These are phyloP conservation scores for Vulpes lagopus DNA, from an alignment of 2,113 vertebrate species.

Conservation along the genomic window DNA sequence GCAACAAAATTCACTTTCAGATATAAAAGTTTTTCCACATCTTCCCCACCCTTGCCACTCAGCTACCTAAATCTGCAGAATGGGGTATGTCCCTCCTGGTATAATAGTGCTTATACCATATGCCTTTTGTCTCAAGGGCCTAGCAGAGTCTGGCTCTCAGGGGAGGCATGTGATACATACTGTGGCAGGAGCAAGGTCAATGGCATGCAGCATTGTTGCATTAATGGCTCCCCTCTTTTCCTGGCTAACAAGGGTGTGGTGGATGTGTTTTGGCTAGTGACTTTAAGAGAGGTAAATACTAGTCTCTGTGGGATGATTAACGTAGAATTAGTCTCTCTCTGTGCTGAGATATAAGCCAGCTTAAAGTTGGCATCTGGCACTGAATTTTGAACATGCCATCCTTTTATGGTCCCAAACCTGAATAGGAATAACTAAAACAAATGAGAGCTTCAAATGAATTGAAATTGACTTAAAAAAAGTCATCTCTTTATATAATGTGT, in stretches of 20 bases:
- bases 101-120: not conserved
- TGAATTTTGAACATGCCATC: not conserved
- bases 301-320: not conserved
- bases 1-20: constrained; percentile 4
- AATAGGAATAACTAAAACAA: constrained; percentile 6
- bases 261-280: not conserved
- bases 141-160: not conserved
- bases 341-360: not conserved
- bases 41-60: no score
- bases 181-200: not conserved
- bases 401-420: not conserved
- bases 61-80: not conserved
- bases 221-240: not conserved
- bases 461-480: constrained; percentile 3
- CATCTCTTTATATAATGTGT: not conserved
- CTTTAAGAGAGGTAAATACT: not conserved
- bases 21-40: not conserved
- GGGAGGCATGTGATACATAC: not conserved
- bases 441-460: not conserved
- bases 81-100: not conserved
- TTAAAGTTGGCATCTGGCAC: not conserved
- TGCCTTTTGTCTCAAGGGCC: not conserved
- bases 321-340: not conserved
- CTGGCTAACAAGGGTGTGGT: not conserved
- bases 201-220: not conserved